Evolutionary conservation across 2,888 invertebrate genomes (phyloP), one percentile per base, ranked within the genome.

Genomic region (Acanthosepion pharaonis): DNA sequence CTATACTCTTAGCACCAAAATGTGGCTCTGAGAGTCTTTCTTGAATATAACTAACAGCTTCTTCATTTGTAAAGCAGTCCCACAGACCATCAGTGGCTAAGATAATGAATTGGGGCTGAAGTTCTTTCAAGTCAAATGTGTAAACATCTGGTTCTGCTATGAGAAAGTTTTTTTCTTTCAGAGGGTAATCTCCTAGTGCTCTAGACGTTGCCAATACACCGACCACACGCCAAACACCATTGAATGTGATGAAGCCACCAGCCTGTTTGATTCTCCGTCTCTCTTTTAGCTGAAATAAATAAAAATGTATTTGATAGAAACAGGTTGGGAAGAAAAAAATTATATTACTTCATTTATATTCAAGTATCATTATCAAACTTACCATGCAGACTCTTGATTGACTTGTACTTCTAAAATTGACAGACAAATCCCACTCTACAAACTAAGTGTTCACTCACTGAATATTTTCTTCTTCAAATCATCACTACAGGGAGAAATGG

Each of bases 11-110:
- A 94, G 99, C 99, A 95, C 99, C 99, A 98, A 98, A 98, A 97
- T 99, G 98, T 9, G 98, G 98, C 97, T 99, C 99, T 96, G 98
- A 98, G 92, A 99, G 98, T 96, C 98, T 98, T 96, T 99, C 98
- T 97, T 98, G 98, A 94, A 99, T 98, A 97, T 98, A 99, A 96
- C 98, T 98, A 28, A 99, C 98, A 18, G 99, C 99, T 97, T 99
- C 99, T 97, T 99, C 99, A 97, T 99, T 99, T 92, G 98, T 98
- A 97, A 99, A 99, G 48, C 99, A 99, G 97, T 99, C 99, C 99
- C 99, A 99, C 64, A 99, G 98, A 4, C 99, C 99, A 98, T 99
- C 99, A 0, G 99, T 99, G 28, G 99, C 99, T 95, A 99, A 98
- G 95, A 99, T 98, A 96, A 99, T 97, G 97, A 99, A 99, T 98